Conservation (phyloP, 2,113 vertebrate genomes). For the Gallinago jamesoni region DNA sequence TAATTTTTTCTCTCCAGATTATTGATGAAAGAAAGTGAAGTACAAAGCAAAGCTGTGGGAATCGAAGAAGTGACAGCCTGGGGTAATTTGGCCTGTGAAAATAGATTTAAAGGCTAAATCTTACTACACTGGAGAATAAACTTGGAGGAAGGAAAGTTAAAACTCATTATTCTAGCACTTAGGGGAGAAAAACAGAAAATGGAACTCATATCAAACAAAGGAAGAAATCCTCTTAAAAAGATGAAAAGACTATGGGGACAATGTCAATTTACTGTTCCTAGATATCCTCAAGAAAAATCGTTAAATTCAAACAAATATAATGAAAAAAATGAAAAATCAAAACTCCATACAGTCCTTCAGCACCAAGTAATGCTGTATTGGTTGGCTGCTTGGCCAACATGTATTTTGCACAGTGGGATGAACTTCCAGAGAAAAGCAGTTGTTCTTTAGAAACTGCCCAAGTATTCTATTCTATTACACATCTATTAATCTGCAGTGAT, state of each 20-base stretch:
- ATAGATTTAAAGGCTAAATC: neutral
- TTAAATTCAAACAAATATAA: neutral
- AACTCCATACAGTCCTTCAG: neutral
- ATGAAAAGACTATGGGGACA: neutral
- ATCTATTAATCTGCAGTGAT: neutral
- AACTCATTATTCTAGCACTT: neutral
- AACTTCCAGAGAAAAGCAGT: neutral
- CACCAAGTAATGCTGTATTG: neutral
- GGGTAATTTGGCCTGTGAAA: neutral
- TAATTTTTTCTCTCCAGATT: neutral
- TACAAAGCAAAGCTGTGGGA: neutral
- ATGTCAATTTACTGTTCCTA: neutral
- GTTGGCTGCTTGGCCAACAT: neutral
- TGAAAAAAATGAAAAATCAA: neutral
- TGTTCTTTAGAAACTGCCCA: neutral
- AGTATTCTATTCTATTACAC: neutral
- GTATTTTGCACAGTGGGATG: neutral
- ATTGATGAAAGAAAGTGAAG: neutral
- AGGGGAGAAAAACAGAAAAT: neutral
- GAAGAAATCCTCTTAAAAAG: neutral
- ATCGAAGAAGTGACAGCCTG: neutral
- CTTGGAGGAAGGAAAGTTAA: neutral
- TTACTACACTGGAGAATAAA: neutral
- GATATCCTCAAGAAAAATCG: neutral
- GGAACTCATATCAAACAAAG: neutral